Evolutionary conservation across 2,797 vertebrate genomes (phyloP), one percentile per base, ranked within the genome.

Genomic region (Melanotaenia boesemani): DNA sequence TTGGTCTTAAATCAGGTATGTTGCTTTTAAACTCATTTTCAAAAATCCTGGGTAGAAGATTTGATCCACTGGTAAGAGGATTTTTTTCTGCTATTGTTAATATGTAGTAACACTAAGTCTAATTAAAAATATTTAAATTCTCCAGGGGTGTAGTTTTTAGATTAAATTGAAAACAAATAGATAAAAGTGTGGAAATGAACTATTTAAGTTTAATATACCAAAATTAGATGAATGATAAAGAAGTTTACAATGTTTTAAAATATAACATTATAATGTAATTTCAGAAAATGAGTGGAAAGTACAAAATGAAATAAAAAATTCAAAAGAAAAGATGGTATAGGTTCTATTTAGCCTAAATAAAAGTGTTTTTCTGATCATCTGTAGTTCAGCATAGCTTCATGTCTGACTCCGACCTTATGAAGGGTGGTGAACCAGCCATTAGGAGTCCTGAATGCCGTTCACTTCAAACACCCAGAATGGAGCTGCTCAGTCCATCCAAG

Each of bases 401-500:
- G 68, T 95, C 95, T 0, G 95, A 96, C 68, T 85, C 94, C 0
- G 93, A 96, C 80, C 94, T 94, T 24, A 95, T 95, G 94, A 97
- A 94, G 84, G 95, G 95, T 81, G 91, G 92, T 28, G 92, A 93
- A 46, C 89, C 94, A 34, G 89, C 95, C 88, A 93, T 93, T 86
- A 95, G 93, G 80, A 95, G 95, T 46, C 94, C 96, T 22, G 95
- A 97, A 37, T 93, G 93, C 68, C 88, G 92, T 0, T 89, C 88
- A 0, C 95, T 89, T 54, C 94, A 95, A 5, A 91, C 94, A 71
- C 92, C 94, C 0, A 96, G 95, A 89, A 97, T 97, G 0, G 97
- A 98, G 94, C 96, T 98, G 39, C 96, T 96, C 0, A 94, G 95
- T 2, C 95, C 96, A 37, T 95, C 96, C 91, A 97, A 97, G 76